phyloP scores from a whole-genome alignment of 2,113 vertebrate genomes.

The Pipa parva region DNA sequence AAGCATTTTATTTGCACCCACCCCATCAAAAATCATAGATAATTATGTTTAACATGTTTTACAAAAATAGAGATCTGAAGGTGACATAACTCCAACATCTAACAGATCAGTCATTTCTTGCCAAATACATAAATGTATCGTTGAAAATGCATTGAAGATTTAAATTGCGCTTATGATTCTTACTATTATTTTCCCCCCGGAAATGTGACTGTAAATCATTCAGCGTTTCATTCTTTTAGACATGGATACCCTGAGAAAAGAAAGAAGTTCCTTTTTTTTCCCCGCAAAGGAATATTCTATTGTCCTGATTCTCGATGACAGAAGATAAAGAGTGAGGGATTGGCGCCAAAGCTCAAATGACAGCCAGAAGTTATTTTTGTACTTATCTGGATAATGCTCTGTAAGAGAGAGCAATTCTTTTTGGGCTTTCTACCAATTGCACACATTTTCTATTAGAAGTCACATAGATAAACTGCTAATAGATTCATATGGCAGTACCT shows the following conservation, averaged over 20 bases:
- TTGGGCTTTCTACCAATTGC: slow-evolving; percentile 30
- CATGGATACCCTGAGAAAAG: slow-evolving; percentile 22
- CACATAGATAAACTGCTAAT: slow-evolving; percentile 40
- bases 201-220: slow-evolving; percentile 14
- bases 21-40: too few species aligned
- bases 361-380: slow-evolving; percentile 40
- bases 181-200: background rate
- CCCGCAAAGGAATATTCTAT: slow-evolving; percentile 14
- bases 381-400: slow-evolving; percentile 38
- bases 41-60: background rate
- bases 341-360: slow-evolving; percentile 28
- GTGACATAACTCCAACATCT: background rate
- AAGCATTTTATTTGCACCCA: too few species aligned
- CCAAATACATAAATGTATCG: background rate
- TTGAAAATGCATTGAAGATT: background rate
- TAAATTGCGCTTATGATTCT: slow-evolving; percentile 3
- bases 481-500: slow-evolving; percentile 31
- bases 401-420: slow-evolving; percentile 37
- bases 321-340: slow-evolving; percentile 37
- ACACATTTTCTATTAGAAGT: slow-evolving; percentile 36
- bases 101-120: background rate
- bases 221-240: background rate
- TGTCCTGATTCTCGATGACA: slow-evolving; percentile 29
- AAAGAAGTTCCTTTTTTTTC: slow-evolving; percentile 6
- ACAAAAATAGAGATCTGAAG: background rate